A percentile compares a stretch with the other conserved stretches of the same genome.
Conservation (phyloP, 1,140 invertebrate genomes). For the Sarcophaga bullata region DNA sequence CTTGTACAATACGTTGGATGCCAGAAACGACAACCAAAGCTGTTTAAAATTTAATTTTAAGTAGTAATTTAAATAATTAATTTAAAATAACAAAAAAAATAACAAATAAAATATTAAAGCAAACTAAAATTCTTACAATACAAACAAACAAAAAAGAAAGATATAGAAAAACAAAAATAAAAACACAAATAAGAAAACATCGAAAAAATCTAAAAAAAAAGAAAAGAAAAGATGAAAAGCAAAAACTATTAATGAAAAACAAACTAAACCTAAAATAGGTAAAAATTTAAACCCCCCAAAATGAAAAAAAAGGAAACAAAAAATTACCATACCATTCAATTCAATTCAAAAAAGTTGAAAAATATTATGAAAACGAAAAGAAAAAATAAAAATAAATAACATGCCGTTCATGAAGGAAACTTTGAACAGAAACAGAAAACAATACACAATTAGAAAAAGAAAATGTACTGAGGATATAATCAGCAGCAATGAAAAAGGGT, state of each 20-base stretch:
- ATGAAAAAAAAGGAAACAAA: background rate
- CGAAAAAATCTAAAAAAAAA: constrained; percentile 38
- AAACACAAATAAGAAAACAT: constrained; percentile 42
- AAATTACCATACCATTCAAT: background rate
- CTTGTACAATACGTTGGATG: constrained; percentile 66
- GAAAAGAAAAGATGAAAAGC: too few relatives aligned
- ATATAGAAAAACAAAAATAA: constrained; percentile 37
- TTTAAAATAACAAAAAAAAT: constrained; percentile 46
- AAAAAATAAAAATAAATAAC: constrained; percentile 28
- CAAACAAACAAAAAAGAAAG: background rate
- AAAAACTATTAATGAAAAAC: too few relatives aligned
- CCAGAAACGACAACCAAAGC: constrained; percentile 66
- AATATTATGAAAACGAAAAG: background rate
- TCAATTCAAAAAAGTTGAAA: background rate
- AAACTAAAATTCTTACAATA: constrained; percentile 34
- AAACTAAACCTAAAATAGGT: constrained; percentile 42
- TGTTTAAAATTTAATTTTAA: constrained; percentile 65
- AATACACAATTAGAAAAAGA: background rate
- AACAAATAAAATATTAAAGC: constrained; percentile 52
- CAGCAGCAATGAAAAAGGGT: background rate
- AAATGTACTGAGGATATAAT: background rate
- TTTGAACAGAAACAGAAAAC: background rate
- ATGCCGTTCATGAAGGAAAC: constrained; percentile 33
- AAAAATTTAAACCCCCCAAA: constrained; percentile 1
- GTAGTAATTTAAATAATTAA: constrained; percentile 58